Evolutionary conservation across 2,113 vertebrate genomes (phyloP).

Genomic region (Zingel zingel): DNA sequence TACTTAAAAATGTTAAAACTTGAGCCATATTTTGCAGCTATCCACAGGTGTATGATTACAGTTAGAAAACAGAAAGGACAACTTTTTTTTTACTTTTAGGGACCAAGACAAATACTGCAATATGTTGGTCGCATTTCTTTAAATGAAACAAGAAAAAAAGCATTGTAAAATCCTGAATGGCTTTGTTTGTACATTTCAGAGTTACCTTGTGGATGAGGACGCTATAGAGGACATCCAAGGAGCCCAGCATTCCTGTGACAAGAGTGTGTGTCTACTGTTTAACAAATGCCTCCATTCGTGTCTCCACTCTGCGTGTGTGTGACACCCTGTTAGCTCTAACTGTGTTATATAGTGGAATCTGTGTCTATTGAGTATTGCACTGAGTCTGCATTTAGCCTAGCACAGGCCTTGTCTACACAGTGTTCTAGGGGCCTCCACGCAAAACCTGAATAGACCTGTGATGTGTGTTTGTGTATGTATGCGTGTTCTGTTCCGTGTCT

Average conservation of each 20-base stretch:
- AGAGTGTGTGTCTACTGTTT: slow-evolving; percentile 49
- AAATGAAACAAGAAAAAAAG: neutral
- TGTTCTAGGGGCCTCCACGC: slow-evolving; percentile 81
- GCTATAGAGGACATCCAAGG: slow-evolving; percentile 82
- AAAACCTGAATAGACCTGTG: slow-evolving; percentile 68
- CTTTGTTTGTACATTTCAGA: neutral
- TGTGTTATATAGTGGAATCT: slow-evolving; percentile 72
- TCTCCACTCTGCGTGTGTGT: slow-evolving; percentile 29
- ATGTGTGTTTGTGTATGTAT: slow-evolving; percentile 15
- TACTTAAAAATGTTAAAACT: neutral
- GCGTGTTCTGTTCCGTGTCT: slow-evolving; percentile 28
- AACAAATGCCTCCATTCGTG: slow-evolving; percentile 61
- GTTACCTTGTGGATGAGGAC: slow-evolving; percentile 84
- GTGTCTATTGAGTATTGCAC: slow-evolving; percentile 74
- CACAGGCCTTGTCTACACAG: slow-evolving; percentile 61
- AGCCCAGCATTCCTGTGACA: slow-evolving; percentile 80
- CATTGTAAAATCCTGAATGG: neutral
- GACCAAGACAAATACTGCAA: neutral
- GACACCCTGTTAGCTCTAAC: slow-evolving; percentile 11
- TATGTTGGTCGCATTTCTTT: neutral
- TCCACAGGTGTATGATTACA: neutral
- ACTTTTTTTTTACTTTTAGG: neutral
- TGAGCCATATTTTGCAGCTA: neutral
- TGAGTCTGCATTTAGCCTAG: slow-evolving; percentile 74
- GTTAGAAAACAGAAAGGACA: neutral